Base-by-base conservation (phyloP, 1,140 invertebrate species). In the Agrilus planipennis region DNA sequence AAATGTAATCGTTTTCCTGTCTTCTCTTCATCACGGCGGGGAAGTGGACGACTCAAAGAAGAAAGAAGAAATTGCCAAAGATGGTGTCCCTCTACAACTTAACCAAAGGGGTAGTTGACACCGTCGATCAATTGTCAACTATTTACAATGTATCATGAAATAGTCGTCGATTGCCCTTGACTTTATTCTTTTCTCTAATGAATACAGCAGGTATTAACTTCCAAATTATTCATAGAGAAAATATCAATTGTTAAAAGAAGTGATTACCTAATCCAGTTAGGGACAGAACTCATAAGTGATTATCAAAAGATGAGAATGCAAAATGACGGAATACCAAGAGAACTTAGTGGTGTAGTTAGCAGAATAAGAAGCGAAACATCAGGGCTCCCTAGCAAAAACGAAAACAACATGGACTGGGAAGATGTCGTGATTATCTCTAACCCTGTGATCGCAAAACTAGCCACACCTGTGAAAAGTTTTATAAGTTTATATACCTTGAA, bases 201-300 rank as follows among this genome's bases (percentile, higher is more conserved):
- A 67, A 71, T 49, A 63, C 72, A 46, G 64, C 67, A 17, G 57
- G 66, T 9, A 54, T 70, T 49, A 57, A 30, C 25, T 5, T 5
- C 12, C 23, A 39, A 30, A 30, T 30, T n/a, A 30, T 30, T n/a
- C 28, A 30, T n/a, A 30, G 28, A n/a, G 28, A 30, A 30, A 30
- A 30, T 30, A 30, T 12, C 15, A 30, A 30, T 30, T 11, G 28
- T 30, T 12, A 4, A 4, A 30, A 30, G 28, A n/a, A 4, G 28
- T 4, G n/a, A 6, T n/a, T 30, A 12, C n/a, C 28, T 30, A n/a
- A 30, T 6, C 4, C 4, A n/a, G 4, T 15, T 30, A 30, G 28
- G 28, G 4, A 5, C 15, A 5, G 4, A 30, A n/a, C 15, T 30
- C 11, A n/a, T 30, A n/a, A 30, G 28, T 30, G 28, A 30, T 6